Evolutionary conservation across 1,140 invertebrate species (phyloP).

Genomic region (Nomia melanderi): DNA sequence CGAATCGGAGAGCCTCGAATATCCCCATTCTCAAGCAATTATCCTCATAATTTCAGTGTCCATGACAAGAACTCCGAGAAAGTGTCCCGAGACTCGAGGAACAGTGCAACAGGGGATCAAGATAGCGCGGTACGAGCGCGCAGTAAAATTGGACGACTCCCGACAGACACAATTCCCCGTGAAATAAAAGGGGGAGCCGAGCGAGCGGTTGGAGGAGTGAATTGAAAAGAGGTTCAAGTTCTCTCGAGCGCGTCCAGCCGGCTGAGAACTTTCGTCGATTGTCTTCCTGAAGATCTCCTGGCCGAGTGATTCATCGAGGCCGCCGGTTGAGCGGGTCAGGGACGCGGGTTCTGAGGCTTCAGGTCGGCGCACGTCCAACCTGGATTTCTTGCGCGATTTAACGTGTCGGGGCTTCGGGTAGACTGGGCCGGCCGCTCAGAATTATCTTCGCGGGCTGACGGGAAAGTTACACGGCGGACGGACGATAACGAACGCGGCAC

Average conservation of each 20-base stretch:
- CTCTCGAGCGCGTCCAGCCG: neutral
- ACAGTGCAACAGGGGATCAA: no score
- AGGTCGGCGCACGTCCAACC: constrained; percentile 52
- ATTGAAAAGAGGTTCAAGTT: neutral
- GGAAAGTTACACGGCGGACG: constrained; percentile 38
- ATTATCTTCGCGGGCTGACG: constrained; percentile 18
- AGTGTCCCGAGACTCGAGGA: no score
- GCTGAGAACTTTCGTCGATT: constrained; percentile 57
- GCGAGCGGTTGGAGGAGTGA: neutral
- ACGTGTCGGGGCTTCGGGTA: constrained; percentile 37
- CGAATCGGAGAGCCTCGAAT: no score
- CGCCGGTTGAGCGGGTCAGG: constrained; percentile 63
- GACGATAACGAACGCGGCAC: constrained; percentile 39
- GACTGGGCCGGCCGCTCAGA: neutral
- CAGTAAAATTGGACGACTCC: neutral
- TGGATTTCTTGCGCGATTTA: constrained; percentile 63
- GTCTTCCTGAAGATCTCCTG: constrained; percentile 51
- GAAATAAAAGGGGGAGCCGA: no score
- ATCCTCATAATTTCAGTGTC: no score
- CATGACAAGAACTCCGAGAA: no score
- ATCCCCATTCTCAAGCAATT: no score
- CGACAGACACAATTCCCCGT: neutral
- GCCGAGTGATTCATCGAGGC: constrained; percentile 65
- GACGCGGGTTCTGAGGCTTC: constrained; percentile 50
- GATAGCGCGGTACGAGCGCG: no score